phyloP scores from a whole-genome alignment of 2,113 vertebrate genomes.

The Lasiurus cinereus region DNA sequence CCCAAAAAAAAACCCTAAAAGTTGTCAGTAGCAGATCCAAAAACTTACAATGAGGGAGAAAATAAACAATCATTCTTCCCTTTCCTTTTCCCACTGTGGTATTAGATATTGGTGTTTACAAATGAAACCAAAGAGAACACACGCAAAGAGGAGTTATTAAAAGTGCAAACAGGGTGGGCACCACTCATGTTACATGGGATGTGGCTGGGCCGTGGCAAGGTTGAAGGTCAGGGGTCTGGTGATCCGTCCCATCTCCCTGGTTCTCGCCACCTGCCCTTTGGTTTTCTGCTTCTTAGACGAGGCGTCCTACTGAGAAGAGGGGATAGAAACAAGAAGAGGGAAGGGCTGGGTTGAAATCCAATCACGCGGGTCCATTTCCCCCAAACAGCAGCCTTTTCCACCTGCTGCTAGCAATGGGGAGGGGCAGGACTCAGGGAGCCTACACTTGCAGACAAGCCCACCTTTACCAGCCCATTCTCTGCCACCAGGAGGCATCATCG shows the following conservation, averaged over 20 bases:
- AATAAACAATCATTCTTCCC: constrained; percentile 71
- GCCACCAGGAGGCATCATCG: background rate
- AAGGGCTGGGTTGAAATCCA: background rate
- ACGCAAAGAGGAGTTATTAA: constrained; percentile 81
- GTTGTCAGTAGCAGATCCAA: constrained; percentile 90
- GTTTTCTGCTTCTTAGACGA: constrained; percentile 85
- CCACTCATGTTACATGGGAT: constrained; percentile 82
- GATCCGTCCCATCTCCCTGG: constrained; percentile 68
- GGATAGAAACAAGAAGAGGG: background rate
- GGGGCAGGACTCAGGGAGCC: background rate
- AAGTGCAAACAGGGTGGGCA: constrained; percentile 90
- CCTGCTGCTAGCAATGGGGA: background rate
- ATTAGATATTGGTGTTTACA: constrained; percentile 84
- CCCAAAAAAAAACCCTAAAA: constrained; percentile 71
- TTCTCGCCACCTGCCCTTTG: constrained; percentile 70
- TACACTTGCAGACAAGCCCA: background rate
- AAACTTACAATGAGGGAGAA: constrained; percentile 71
- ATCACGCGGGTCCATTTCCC: rapidly evolving
- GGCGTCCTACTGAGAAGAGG: constrained; percentile 85
- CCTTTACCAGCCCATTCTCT: background rate
- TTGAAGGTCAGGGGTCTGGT: constrained; percentile 5
- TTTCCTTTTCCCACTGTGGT: constrained; percentile 79
- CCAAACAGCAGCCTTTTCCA: background rate
- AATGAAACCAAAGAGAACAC: constrained; percentile 80
- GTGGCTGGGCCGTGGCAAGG: constrained; percentile 70